Percentiles rank a stretch among this genome's conserved stretches.
Conservation (phyloP, 2,797 vertebrate species). For the Intellagama lesueurii region DNA sequence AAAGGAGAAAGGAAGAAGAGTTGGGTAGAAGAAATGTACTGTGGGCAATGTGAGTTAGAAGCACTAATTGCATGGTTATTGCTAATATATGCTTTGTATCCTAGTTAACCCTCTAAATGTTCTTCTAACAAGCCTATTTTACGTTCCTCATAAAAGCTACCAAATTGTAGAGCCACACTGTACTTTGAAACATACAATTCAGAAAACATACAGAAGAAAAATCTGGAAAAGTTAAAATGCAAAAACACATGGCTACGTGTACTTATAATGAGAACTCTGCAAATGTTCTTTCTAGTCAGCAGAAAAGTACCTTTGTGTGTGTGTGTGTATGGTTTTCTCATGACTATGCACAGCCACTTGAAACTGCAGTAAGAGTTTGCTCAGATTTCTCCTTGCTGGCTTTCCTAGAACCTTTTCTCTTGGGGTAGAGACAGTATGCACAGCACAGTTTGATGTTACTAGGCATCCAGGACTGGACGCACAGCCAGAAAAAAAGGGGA, state of each 20-base stretch:
- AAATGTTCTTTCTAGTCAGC: constrained; percentile 16
- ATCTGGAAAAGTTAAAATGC: constrained; percentile 4
- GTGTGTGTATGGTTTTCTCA: constrained; percentile 6
- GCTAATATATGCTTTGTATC: not conserved
- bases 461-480: not conserved
- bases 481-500: no score
- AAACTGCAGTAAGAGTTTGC: constrained; percentile 25
- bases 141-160: not conserved
- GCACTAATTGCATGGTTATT: not conserved
- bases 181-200: not conserved
- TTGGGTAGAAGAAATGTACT: not conserved
- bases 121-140: not conserved
- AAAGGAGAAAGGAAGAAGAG: not conserved
- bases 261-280: no score
- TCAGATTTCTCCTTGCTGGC: not conserved
- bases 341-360: constrained; percentile 16
- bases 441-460: not conserved
- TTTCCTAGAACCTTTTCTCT: not conserved
- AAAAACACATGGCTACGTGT: not conserved
- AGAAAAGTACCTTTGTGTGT: not conserved
- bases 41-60: not conserved
- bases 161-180: not conserved
- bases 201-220: not conserved
- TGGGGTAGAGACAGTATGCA: not conserved
- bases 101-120: not conserved